A percentile compares a stretch with the other conserved stretches of the same genome.
phyloP scores from a whole-genome alignment of 1,140 invertebrate genomes.

The Agrilus planipennis region DNA sequence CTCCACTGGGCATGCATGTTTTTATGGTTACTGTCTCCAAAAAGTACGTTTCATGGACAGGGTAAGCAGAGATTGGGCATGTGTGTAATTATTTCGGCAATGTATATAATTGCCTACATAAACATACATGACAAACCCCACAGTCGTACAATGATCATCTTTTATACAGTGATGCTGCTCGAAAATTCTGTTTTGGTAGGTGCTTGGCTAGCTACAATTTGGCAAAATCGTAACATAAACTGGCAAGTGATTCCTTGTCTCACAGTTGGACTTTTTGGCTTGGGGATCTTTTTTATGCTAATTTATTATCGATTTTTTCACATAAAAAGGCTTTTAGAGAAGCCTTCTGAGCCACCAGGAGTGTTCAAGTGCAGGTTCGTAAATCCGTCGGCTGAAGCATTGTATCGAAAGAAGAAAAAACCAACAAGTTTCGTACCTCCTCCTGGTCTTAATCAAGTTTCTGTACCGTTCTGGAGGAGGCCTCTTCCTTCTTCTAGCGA shows the following conservation, averaged over 20 bases:
- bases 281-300: constrained; percentile 71
- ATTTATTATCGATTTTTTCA: constrained; percentile 74
- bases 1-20: constrained; percentile 60
- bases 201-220: constrained; percentile 48
- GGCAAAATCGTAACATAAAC: constrained; percentile 24
- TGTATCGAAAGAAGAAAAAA: constrained; percentile 75
- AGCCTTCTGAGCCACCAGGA: constrained; percentile 48
- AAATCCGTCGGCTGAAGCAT: constrained; percentile 44
- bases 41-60: constrained; percentile 73
- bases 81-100: constrained; percentile 64
- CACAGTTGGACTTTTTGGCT: constrained; percentile 45
- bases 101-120: constrained; percentile 84
- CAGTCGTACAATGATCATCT: constrained; percentile 47
- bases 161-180: constrained; percentile 84
- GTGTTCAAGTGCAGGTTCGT: constrained; percentile 82
- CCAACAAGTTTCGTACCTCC: constrained; percentile 76
- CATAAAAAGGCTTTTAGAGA: constrained; percentile 40
- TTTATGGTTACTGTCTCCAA: constrained; percentile 66
- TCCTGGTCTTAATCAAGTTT: constrained; percentile 42
- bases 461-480: constrained; percentile 68
- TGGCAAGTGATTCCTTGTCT: constrained; percentile 39
- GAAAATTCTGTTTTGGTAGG: constrained; percentile 70
- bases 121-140: constrained; percentile 60
- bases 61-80: constrained; percentile 50
- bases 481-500: constrained; percentile 57